Evolutionary conservation across 2,797 vertebrate species (phyloP).

Genomic region (Betta splendens): DNA sequence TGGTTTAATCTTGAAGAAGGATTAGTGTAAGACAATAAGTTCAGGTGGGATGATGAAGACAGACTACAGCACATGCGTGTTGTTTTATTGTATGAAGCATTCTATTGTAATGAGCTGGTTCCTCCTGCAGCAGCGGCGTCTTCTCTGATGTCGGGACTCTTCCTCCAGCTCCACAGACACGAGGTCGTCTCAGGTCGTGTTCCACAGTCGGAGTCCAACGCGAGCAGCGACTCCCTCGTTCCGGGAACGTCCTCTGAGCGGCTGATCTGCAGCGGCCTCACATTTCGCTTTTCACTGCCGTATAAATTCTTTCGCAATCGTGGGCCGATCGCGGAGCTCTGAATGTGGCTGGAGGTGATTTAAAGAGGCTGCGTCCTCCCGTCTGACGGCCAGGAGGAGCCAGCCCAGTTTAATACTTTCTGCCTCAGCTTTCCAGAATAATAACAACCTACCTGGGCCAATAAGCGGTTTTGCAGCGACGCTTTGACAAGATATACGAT

Average conservation of each 20-base stretch:
- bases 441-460: neutral
- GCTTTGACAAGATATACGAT: neutral
- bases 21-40: no score
- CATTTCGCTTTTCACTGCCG: neutral
- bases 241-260: neutral
- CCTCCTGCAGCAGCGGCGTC: neutral
- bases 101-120: no score
- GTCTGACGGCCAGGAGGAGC: conserved; percentile 13
- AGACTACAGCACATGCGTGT: no score
- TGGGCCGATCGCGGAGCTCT: no score
- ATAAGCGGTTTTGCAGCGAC: neutral
- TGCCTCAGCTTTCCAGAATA: conserved; percentile 16
- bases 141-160: neutral
- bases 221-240: neutral
- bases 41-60: no score
- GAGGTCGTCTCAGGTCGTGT: neutral
- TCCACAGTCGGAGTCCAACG: neutral
- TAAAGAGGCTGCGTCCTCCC: conserved; percentile 21
- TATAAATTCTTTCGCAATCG: conserved; percentile 6
- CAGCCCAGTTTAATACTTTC: conserved; percentile 15
- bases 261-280: neutral
- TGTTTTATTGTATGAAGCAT: conserved; percentile 5
- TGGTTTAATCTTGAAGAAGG: no score
- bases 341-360: conserved; percentile 17
- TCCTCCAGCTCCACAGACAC: conserved; percentile 3